phyloP scores from a whole-genome alignment of 2,797 vertebrate genomes.

The Eulemur rubriventer region DNA sequence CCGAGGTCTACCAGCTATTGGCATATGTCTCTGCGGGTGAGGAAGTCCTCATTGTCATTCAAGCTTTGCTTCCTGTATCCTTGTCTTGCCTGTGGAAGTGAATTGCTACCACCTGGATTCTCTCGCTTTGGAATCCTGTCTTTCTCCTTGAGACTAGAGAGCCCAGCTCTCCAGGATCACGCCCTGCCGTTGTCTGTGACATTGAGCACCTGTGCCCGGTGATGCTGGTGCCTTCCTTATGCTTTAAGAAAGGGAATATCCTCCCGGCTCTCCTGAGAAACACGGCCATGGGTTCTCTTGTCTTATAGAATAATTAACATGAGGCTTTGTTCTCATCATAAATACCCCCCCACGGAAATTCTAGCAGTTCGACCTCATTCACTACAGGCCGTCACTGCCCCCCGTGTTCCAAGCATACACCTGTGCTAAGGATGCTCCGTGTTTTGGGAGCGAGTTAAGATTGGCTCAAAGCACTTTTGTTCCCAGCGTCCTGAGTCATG shows the following conservation, averaged over 20 bases:
- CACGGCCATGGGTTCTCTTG: background rate
- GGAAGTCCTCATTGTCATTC: background rate
- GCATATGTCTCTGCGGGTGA: background rate
- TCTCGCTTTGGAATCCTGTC: background rate
- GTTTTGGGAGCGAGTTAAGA: background rate
- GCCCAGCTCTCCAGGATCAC: background rate
- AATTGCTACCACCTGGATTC: background rate
- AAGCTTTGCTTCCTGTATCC: background rate
- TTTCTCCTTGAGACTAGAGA: background rate
- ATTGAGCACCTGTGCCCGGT: background rate
- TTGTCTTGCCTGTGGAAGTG: background rate
- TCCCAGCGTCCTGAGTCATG: background rate
- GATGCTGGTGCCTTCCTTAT: background rate
- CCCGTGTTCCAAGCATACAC: background rate
- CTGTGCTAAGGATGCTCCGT: background rate
- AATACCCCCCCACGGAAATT: background rate
- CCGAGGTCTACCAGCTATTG: background rate
- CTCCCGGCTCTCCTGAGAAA: background rate
- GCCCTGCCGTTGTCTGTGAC: background rate
- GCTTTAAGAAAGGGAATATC: background rate
- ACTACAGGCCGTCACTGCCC: background rate
- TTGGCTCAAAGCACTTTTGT: background rate
- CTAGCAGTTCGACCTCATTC: background rate
- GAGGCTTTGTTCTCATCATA: background rate
- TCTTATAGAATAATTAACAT: background rate